A percentile compares a stretch with the other conserved stretches of the same genome.
These are phyloP conservation scores for silkworm (Bombyx mori) DNA, from an alignment of 1,140 invertebrate species.

Conservation along the genomic window DNA sequence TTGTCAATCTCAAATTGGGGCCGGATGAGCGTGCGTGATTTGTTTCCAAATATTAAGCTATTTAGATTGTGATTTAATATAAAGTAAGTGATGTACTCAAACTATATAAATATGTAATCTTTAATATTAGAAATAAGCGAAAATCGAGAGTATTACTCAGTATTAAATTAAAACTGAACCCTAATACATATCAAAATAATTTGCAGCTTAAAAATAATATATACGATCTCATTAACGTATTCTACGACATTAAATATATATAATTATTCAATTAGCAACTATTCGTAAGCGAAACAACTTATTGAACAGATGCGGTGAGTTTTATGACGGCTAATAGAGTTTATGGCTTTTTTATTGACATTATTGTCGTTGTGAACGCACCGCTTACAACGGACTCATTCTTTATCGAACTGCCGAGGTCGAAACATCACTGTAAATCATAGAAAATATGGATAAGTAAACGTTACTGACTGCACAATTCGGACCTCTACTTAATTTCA, in stretches of 20 bases:
- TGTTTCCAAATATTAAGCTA: too few relatives aligned
- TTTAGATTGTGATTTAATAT: too few relatives aligned
- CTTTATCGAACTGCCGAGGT: conserved; percentile 64
- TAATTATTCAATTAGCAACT: conserved; percentile 52
- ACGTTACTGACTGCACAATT: conserved; percentile 19
- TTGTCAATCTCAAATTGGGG: too few relatives aligned
- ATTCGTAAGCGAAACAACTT: conserved; percentile 55
- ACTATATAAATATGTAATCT: too few relatives aligned
- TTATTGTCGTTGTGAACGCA: conserved; percentile 63
- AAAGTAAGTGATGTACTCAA: too few relatives aligned
- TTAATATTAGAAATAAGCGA: too few relatives aligned
- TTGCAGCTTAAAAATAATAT: neutral
- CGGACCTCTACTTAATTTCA: conserved; percentile 18
- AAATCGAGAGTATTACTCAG: too few relatives aligned
- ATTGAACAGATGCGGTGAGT: conserved; percentile 60
- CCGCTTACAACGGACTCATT: conserved; percentile 63
- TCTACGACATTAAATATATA: neutral
- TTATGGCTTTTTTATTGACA: conserved; percentile 70
- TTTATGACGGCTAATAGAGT: conserved; percentile 68
- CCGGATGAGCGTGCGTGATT: too few relatives aligned
- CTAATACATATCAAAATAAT: too few relatives aligned
- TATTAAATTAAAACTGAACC: too few relatives aligned
- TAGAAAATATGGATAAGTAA: conserved; percentile 39
- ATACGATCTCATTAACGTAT: neutral
- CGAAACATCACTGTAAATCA: conserved; percentile 61